phyloP scores from a whole-genome alignment of 2,797 vertebrate genomes.

The Capromys pilorides region DNA sequence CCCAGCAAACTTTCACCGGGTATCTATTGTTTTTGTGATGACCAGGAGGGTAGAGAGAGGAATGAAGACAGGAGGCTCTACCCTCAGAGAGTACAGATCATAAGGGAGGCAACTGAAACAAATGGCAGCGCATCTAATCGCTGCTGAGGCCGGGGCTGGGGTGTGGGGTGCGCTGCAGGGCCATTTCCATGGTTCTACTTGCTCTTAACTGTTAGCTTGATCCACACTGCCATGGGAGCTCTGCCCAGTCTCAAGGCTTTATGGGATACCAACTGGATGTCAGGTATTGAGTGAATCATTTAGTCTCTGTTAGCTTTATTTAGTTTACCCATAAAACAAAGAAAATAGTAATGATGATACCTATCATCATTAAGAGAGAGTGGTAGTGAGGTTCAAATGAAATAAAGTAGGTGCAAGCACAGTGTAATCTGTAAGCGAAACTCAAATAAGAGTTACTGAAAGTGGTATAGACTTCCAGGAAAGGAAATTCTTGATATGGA shows the following conservation, averaged over 20 bases:
- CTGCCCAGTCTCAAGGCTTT: not conserved
- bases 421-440: not conserved
- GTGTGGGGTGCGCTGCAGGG: not conserved
- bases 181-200: not conserved
- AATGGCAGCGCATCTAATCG: not conserved
- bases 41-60: not conserved
- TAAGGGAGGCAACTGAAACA: not conserved
- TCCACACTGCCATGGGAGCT: not conserved
- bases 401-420: not conserved
- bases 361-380: not conserved
- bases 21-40: not conserved
- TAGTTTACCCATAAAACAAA: conserved; percentile 16
- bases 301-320: not conserved
- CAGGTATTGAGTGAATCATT: not conserved
- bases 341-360: not conserved
- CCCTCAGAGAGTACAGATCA: not conserved
- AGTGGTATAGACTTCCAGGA: not conserved
- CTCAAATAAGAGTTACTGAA: conserved; percentile 1
- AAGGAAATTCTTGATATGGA: not conserved
- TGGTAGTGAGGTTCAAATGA: not conserved
- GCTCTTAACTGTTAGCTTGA: not conserved
- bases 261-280: not conserved
- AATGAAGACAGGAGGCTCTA: not conserved
- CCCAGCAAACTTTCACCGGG: not conserved
- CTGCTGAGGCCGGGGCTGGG: not conserved